phyloP scores from a whole-genome alignment of 2,113 vertebrate species.

The Albula goreensis region DNA sequence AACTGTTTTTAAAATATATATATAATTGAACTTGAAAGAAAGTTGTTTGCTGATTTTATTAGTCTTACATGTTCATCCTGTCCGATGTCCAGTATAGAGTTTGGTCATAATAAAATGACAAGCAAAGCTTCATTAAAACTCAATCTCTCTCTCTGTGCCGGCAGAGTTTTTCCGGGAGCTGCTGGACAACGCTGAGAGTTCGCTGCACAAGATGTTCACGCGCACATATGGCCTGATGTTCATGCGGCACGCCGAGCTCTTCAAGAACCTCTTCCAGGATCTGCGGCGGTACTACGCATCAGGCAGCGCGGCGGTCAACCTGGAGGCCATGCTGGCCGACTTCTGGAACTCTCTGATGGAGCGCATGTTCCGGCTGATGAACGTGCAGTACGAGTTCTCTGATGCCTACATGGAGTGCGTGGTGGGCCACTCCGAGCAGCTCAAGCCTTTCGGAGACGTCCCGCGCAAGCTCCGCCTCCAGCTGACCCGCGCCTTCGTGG shows the following conservation, averaged over 20 bases:
- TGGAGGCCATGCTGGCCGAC: constrained; percentile 91
- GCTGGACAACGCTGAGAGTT: constrained; percentile 85
- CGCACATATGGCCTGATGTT: constrained; percentile 92
- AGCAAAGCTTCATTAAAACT: too few relatives aligned
- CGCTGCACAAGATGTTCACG: constrained; percentile 91
- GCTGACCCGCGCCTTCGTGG: constrained; percentile 85
- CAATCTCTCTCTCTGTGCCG: not conserved
- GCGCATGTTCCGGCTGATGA: constrained; percentile 94
- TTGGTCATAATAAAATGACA: too few relatives aligned
- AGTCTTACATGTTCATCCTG: too few relatives aligned
- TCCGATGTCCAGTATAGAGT: too few relatives aligned
- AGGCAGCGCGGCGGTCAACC: constrained; percentile 80
- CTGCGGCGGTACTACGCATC: constrained; percentile 84
- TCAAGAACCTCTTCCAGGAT: constrained; percentile 86
- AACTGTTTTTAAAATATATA: too few relatives aligned
- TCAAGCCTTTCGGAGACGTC: constrained; percentile 93
- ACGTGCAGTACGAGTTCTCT: constrained; percentile 91
- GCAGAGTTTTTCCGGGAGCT: constrained; percentile 96
- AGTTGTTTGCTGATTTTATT: too few relatives aligned
- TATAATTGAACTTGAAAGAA: too few relatives aligned
- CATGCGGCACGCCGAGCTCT: constrained; percentile 92
- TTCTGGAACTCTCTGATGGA: constrained; percentile 95
- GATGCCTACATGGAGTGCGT: constrained; percentile 93
- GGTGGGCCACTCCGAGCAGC: constrained; percentile 89
- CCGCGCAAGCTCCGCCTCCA: constrained; percentile 92